Conservation (phyloP, 2,888 invertebrate species). For the Elgonia sp. region DNA sequence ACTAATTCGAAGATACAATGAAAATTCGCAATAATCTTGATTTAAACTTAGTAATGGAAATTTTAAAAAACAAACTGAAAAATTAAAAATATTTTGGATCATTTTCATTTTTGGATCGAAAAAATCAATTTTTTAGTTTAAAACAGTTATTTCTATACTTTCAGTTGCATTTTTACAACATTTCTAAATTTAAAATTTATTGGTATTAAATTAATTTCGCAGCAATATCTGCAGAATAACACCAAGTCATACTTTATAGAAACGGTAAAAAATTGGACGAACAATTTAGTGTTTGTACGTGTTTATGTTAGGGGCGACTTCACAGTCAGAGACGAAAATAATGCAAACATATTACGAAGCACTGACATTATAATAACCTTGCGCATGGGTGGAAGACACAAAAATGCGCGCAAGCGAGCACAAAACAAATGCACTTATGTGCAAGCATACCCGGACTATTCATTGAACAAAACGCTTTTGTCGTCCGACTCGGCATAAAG, state of each 20-base stretch:
- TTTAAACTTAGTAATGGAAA: too few species aligned
- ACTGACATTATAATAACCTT: conserved; percentile 81
- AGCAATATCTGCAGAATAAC: too few species aligned
- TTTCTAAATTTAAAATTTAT: too few species aligned
- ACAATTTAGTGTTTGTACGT: conserved; percentile 35
- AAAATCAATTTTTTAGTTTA: too few species aligned
- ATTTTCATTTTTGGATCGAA: too few species aligned
- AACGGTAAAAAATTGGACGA: conserved; percentile 14
- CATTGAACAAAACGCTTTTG: conserved; percentile 79
- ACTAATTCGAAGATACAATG: too few species aligned
- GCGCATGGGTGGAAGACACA: conserved; percentile 70
- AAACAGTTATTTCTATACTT: too few species aligned
- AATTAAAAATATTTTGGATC: too few species aligned
- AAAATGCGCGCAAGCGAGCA: conserved; percentile 57
- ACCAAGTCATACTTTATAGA: conserved; percentile 5
- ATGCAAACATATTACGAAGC: conserved; percentile 55
- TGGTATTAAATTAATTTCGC: too few species aligned
- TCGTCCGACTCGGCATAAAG: conserved; percentile 75
- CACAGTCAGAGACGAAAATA: conserved; percentile 54
- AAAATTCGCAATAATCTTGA: too few species aligned
- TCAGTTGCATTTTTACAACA: too few species aligned
- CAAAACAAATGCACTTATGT: conserved; percentile 73
- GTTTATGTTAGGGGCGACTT: conserved; percentile 43
- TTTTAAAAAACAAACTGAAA: too few species aligned
- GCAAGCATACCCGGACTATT: conserved; percentile 64